These are phyloP conservation scores for Cerastoderma edule DNA, from an alignment of 2,888 invertebrate genomes.

Conservation along the genomic window DNA sequence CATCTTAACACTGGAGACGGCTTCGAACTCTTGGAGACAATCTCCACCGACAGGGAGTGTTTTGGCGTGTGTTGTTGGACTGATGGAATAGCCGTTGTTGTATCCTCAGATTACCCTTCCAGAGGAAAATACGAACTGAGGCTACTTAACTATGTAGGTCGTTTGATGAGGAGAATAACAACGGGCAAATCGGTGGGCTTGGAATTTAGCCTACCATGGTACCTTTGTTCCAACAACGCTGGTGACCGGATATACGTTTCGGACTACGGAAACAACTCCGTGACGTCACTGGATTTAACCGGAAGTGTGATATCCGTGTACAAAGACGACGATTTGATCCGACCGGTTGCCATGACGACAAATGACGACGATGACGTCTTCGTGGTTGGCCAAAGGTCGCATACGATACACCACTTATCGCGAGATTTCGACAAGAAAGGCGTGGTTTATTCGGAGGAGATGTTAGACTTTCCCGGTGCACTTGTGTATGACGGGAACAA, in stretches of 20 bases:
- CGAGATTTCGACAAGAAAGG: constrained; percentile 39
- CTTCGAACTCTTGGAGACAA: constrained; percentile 29
- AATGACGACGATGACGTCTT: constrained; percentile 43
- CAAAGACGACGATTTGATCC: constrained; percentile 37
- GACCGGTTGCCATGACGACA: constrained; percentile 46
- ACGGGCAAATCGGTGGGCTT: constrained; percentile 27
- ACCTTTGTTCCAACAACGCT: constrained; percentile 32
- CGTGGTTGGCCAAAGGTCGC: constrained; percentile 52
- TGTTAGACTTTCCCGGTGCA: constrained; percentile 53
- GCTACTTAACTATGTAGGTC: constrained; percentile 45
- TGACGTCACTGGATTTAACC: constrained; percentile 48
- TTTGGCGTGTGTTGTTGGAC: constrained; percentile 51
- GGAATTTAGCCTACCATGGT: constrained; percentile 55
- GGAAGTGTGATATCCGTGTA: constrained; percentile 40
- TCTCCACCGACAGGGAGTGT: constrained; percentile 38
- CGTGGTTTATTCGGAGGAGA: constrained; percentile 39
- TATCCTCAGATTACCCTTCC: constrained; percentile 24
- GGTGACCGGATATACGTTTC: constrained; percentile 46
- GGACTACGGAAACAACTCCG: constrained; percentile 48
- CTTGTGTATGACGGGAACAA: constrained; percentile 39
- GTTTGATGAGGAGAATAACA: constrained; percentile 20
- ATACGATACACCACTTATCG: constrained; percentile 50
- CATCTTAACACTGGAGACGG: constrained; percentile 12
- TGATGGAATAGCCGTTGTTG: constrained; percentile 41
- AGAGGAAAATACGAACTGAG: constrained; percentile 41